Conservation (phyloP, 2,113 vertebrate species). For the Hypomesus transpacificus region DNA sequence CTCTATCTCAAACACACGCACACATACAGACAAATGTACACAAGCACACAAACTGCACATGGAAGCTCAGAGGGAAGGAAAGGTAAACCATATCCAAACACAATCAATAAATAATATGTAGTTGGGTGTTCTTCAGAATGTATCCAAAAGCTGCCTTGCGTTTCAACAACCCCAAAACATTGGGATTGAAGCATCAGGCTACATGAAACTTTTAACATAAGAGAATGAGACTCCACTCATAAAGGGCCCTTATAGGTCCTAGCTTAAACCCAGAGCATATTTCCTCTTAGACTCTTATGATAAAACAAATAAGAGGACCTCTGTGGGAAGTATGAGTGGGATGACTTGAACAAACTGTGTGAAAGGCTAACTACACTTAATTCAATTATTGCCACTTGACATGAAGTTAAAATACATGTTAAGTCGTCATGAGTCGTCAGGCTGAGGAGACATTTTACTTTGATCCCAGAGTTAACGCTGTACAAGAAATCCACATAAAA, state of each 20-base stretch:
- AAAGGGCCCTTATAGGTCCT: neutral
- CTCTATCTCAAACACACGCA: neutral
- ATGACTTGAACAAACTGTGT: neutral
- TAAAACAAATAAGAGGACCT: neutral
- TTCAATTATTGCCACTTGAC: slow-evolving; percentile 25
- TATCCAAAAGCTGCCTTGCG: neutral
- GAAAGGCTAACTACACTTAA: slow-evolving; percentile 6
- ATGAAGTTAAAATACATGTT: slow-evolving; percentile 8
- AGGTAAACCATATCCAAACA: too few species aligned
- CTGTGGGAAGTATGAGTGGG: too few species aligned
- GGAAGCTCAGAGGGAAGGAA: neutral
- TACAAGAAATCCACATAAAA: slow-evolving; percentile 21
- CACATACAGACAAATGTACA: neutral
- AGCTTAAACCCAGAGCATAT: neutral
- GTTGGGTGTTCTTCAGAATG: too few species aligned
- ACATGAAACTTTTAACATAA: neutral
- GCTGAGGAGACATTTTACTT: slow-evolving; percentile 12
- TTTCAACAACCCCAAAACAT: neutral
- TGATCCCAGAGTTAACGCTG: slow-evolving; percentile 17
- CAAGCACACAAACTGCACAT: neutral
- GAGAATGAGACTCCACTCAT: neutral
- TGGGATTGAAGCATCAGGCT: neutral
- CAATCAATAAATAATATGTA: too few species aligned
- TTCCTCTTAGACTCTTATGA: neutral
- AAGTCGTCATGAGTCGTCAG: slow-evolving; percentile 3